Evolutionary conservation across 2,113 vertebrate genomes (phyloP), one percentile per base, ranked within the genome.

Genomic region (Paraplagusia blochii): DNA sequence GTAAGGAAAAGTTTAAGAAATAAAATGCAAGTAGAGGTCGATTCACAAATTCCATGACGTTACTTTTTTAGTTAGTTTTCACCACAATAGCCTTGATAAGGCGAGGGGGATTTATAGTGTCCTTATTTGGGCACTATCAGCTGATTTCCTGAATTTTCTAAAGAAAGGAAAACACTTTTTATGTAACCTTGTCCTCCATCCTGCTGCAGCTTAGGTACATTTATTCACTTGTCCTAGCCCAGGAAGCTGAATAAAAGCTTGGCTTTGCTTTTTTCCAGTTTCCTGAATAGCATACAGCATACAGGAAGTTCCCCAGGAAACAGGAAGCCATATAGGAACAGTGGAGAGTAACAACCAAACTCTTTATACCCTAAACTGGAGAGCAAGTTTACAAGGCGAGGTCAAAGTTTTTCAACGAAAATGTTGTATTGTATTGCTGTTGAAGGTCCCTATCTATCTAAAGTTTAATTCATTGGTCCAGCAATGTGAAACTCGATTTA

Each of bases 241-340:
- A 29, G 22, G 22, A 29, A 29, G 22, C 22, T 29, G 22, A 29
- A 29, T 29, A 4, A 29, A 29, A 36, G 18, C 15, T 2, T 35
- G 53, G 55, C 19, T 9, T 0, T 1, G 9, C 33, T 46, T 48
- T 50, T 43, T 63, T 58, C 11, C 43, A 66, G 80, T 74, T 75
- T 65, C 67, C 71, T 53, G 44, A 61, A 64, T 55, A 53, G 71
- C 63, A 50, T 51, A 50, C n/a, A 47, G 29, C 19, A 17, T 48
- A 58, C 19, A 75, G 77, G 76, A 87, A 81, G 74, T 60, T 50
- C 63, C 59, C 42, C 19, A 48, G 80, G 78, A 84, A 84, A 81
- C 63, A 68, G 82, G 76, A 83, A 79, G 70, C 51, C 58, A 50
- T 72, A 34, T 38, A 69, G 74, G 74, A 69, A 74, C 67, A 47